Percentiles rank a stretch among this genome's conserved stretches.
Conservation (phyloP, 2,113 vertebrate genomes). For the Pseudonaja textilis region DNA sequence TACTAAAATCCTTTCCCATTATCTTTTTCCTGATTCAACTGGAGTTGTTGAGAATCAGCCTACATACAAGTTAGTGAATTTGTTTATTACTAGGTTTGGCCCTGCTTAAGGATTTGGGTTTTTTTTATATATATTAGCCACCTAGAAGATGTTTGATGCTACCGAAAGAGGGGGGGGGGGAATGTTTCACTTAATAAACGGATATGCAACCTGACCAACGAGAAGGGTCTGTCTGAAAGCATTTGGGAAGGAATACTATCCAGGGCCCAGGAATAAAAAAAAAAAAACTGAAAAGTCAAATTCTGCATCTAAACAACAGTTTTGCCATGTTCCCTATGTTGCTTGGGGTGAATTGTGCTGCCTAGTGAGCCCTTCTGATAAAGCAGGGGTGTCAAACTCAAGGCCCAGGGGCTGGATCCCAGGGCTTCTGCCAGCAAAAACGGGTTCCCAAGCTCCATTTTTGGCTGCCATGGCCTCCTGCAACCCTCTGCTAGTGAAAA, state of each 20-base stretch:
- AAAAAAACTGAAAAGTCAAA: neutral
- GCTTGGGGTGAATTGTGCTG: neutral
- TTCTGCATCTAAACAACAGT: neutral
- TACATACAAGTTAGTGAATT: neutral
- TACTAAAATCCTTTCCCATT: neutral
- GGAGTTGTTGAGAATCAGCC: neutral
- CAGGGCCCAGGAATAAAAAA: neutral
- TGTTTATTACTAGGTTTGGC: neutral
- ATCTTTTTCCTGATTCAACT: neutral
- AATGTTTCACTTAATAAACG: neutral
- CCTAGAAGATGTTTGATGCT: neutral
- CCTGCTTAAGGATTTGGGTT: neutral
- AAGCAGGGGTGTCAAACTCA: neutral
- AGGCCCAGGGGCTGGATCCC: too few species aligned
- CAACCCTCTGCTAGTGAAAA: too few species aligned
- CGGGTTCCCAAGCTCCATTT: too few species aligned
- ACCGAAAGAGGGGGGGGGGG: neutral
- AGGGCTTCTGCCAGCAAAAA: too few species aligned
- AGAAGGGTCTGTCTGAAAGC: neutral
- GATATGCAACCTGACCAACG: neutral
- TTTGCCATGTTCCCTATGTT: neutral
- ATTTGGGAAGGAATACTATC: neutral
- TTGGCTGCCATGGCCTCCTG: too few species aligned
- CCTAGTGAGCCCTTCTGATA: neutral
- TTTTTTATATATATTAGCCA: neutral